phyloP scores from a whole-genome alignment of 1,140 invertebrate species.

The Oncopodura yosiiana region DNA sequence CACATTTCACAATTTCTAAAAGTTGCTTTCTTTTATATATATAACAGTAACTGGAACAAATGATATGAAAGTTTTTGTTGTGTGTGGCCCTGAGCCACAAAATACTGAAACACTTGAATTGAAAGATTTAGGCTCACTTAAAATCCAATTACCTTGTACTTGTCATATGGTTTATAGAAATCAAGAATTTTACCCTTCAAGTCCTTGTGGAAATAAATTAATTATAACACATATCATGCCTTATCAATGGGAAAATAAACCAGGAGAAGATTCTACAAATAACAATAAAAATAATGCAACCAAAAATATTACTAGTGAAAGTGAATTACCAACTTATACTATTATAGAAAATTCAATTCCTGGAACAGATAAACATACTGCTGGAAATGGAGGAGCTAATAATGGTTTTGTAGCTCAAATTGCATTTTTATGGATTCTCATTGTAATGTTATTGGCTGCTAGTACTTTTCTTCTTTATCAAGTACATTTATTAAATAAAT shows the following conservation, averaged over 20 bases:
- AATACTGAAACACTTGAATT: constrained; percentile 14
- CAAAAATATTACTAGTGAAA: not conserved
- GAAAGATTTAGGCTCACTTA: constrained; percentile 7
- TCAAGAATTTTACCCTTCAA: constrained; percentile 5
- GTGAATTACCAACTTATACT: not conserved
- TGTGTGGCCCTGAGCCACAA: constrained; percentile 6
- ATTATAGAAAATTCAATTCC: constrained; percentile 14
- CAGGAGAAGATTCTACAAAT: not conserved
- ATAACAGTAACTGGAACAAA: constrained; percentile 6
- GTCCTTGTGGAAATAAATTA: constrained; percentile 7
- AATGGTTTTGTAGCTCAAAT: constrained; percentile 13
- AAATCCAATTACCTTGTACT: constrained; percentile 17
- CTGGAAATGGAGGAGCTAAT: not conserved
- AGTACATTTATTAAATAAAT: constrained; percentile 10
- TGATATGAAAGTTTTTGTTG: constrained; percentile 8
- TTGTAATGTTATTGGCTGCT: not conserved
- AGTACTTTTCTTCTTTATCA: constrained; percentile 7
- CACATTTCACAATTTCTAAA: too few relatives aligned
- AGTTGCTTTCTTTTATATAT: too few relatives aligned
- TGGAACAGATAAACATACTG: constrained; percentile 1
- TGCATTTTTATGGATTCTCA: constrained; percentile 11
- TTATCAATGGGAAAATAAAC: constrained; percentile 8
- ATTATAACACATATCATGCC: constrained; percentile 9
- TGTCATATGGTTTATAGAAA: constrained; percentile 16
- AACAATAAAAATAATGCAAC: not conserved